Percentiles rank a stretch among this genome's conserved stretches.
Evolutionary conservation across 1,140 invertebrate genomes (phyloP).

Genomic region (Drosophila parabipectinata): DNA sequence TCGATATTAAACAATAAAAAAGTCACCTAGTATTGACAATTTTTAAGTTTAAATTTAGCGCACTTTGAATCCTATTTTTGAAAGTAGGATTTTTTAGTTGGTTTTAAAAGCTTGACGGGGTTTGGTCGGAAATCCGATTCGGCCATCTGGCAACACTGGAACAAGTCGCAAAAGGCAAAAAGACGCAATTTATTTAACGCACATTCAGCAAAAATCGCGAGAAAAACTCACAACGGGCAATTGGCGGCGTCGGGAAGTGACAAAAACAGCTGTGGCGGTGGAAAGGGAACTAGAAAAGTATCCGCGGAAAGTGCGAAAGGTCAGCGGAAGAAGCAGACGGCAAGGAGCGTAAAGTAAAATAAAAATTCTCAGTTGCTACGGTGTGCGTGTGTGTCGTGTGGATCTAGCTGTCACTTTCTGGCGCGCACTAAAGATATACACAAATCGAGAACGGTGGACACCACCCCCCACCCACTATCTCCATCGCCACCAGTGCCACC

Average conservation of each 20-base stretch:
- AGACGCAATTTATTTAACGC: conserved; percentile 8
- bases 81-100: too few species aligned
- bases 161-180: conserved; percentile 1
- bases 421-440: conserved; percentile 67
- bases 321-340: conserved; percentile 66
- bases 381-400: conserved; percentile 42
- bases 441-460: conserved; percentile 60
- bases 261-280: conserved; percentile 51
- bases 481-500: conserved; percentile 21
- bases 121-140: too few species aligned
- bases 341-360: conserved; percentile 48
- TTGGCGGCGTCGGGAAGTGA: conserved; percentile 21
- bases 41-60: too few species aligned
- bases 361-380: conserved; percentile 49
- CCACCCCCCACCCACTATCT: conserved; percentile 26
- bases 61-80: too few species aligned
- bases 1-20: too few species aligned
- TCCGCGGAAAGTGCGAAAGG: conserved; percentile 76
- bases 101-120: too few species aligned
- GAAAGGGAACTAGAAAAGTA: conserved; percentile 63
- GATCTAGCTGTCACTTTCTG: conserved; percentile 78
- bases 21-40: too few species aligned
- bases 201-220: conserved; percentile 1
- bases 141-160: background rate
- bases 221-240: background rate